Percentiles rank a stretch among this genome's conserved stretches.
These are phyloP conservation scores for Porites divaricata DNA, from an alignment of 92 coral and sea anemone genomes.

Conservation along the genomic window DNA sequence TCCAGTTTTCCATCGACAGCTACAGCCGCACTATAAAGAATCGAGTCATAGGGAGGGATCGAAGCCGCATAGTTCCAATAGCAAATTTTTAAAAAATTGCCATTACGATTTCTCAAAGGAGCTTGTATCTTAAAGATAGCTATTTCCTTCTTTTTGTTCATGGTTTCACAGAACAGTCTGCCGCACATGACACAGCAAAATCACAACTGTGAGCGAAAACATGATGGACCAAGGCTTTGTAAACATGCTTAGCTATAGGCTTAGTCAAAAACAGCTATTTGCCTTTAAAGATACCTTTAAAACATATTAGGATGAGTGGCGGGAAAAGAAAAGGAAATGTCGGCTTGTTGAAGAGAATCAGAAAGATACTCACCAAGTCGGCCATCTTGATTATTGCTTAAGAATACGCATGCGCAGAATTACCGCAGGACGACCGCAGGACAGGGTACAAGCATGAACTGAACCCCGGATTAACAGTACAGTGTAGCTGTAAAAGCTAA, in stretches of 20 bases:
- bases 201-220: background rate
- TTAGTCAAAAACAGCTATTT: background rate
- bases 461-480: too few relatives aligned
- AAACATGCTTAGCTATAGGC: too few relatives aligned
- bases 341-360: background rate
- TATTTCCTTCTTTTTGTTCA: background rate
- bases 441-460: background rate
- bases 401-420: conserved; percentile 9
- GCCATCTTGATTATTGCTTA: conserved; percentile 52
- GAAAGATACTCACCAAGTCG: conserved; percentile 57
- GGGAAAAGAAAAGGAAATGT: background rate
- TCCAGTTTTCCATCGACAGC: too few relatives aligned
- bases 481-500: too few relatives aligned
- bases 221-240: background rate
- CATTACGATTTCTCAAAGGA: too few relatives aligned
- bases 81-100: too few relatives aligned
- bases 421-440: too few relatives aligned
- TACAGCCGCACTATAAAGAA: too few relatives aligned
- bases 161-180: too few relatives aligned
- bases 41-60: too few relatives aligned
- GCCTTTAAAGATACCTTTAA: background rate
- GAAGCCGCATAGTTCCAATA: too few relatives aligned
- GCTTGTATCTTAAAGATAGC: too few relatives aligned
- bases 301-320: background rate
- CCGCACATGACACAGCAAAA: conserved; percentile 58